phyloP scores from a whole-genome alignment of 1,140 invertebrate species.

The Drosophila melanogaster region DNA sequence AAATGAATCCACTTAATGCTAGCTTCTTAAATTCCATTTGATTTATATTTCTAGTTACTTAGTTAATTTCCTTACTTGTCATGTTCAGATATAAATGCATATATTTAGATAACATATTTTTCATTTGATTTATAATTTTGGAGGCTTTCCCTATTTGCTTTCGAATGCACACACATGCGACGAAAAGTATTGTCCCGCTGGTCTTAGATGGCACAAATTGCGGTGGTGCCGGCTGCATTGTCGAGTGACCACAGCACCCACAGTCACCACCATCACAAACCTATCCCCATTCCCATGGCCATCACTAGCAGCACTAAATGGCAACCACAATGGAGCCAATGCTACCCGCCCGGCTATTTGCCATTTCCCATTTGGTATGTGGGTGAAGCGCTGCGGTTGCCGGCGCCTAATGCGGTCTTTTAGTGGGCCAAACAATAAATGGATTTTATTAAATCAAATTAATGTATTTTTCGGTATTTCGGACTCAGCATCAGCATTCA shows the following conservation, averaged over 20 bases:
- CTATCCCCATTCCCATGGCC: background rate
- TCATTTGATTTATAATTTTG: background rate
- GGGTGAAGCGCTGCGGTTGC: constrained; percentile 13
- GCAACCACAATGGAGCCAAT: constrained; percentile 41
- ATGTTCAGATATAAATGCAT: background rate
- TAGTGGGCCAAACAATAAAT: constrained; percentile 21
- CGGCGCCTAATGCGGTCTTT: constrained; percentile 26
- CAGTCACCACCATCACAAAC: background rate
- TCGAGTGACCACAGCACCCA: constrained; percentile 28
- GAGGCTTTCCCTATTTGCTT: background rate
- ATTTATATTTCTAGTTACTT: no score
- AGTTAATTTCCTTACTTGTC: no score
- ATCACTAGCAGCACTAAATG: constrained; percentile 42
- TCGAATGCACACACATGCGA: background rate
- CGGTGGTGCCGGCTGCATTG: constrained; percentile 34
- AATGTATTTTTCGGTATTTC: constrained; percentile 25
- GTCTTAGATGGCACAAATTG: constrained; percentile 34
- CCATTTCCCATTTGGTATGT: constrained; percentile 3
- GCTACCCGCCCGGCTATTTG: constrained; percentile 14
- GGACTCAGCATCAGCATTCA: background rate
- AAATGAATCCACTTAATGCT: background rate
- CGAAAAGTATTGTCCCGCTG: constrained; percentile 13
- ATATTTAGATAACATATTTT: background rate
- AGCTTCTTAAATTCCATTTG: background rate
- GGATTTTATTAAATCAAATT: constrained; percentile 53